These are phyloP conservation scores for Phylloscopus trochiloides DNA, from an alignment of 2,113 vertebrate species.

Conservation along the genomic window DNA sequence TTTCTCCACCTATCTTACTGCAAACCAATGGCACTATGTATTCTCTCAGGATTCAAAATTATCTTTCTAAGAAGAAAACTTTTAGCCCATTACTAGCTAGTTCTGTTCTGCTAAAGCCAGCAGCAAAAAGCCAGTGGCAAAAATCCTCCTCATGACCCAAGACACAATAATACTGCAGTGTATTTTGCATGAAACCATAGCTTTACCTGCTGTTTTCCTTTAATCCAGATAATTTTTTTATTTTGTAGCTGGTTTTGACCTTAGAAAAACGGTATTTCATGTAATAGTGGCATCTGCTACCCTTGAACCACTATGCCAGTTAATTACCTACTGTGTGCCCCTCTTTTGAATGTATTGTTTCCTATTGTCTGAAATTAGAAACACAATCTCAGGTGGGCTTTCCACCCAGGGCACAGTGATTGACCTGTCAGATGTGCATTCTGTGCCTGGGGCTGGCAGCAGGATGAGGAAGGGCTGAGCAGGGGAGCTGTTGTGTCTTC, in stretches of 20 bases:
- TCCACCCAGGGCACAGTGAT: neutral
- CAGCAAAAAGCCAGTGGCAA: neutral
- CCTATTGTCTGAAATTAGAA: neutral
- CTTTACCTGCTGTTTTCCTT: neutral
- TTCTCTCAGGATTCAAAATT: neutral
- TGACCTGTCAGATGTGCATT: neutral
- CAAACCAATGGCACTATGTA: neutral
- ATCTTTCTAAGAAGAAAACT: neutral
- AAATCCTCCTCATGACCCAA: neutral
- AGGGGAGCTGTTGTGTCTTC: neutral
- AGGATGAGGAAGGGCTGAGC: neutral
- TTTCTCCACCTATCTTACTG: neutral
- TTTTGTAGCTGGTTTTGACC: neutral
- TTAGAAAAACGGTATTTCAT: neutral
- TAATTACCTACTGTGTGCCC: neutral
- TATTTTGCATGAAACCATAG: neutral
- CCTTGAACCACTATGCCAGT: neutral
- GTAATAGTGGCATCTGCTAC: neutral
- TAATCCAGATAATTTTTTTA: neutral
- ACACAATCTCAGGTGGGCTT: fast-evolving
- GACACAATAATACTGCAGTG: neutral
- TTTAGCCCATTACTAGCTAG: neutral
- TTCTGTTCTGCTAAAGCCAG: neutral
- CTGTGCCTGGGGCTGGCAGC: neutral
- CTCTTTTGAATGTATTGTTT: conserved; percentile 26